Evolutionary conservation across 2,888 invertebrate genomes (phyloP).

Genomic region (Heliothis peltigera): DNA sequence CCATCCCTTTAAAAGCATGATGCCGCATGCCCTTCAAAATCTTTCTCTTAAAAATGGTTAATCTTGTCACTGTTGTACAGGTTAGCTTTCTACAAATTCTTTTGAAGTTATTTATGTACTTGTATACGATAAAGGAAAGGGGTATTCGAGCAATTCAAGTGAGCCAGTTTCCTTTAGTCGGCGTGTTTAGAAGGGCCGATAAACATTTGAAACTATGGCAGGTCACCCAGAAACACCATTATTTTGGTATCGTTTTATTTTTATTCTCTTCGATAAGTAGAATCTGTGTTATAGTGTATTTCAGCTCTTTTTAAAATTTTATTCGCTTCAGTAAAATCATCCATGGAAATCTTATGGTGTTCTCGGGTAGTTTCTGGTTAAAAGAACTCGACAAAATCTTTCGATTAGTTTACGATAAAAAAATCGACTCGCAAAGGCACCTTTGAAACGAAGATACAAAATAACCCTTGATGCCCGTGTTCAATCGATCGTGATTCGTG

Average conservation of each 20-base stretch:
- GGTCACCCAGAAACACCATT: slow-evolving; percentile 38
- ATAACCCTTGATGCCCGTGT: not conserved
- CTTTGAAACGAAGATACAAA: not conserved
- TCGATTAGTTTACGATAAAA: not conserved
- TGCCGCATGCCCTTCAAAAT: no score
- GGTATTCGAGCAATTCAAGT: slow-evolving; percentile 23
- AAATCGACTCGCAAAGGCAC: not conserved
- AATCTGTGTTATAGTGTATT: slow-evolving; percentile 1
- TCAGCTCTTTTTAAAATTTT: not conserved
- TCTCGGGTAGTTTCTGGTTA: no score
- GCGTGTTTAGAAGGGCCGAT: slow-evolving; percentile 38
- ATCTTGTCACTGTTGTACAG: not conserved
- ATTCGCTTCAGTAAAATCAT: not conserved
- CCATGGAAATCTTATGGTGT: not conserved
- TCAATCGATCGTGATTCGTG: slow-evolving; percentile 20
- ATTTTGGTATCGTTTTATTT: slow-evolving; percentile 24
- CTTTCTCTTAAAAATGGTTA: not conserved
- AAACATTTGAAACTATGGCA: slow-evolving; percentile 31
- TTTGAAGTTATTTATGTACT: slow-evolving; percentile 15
- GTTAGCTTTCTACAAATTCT: slow-evolving; percentile 19
- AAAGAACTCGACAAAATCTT: no score
- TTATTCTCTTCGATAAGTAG: slow-evolving; percentile 8
- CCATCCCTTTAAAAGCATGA: no score
- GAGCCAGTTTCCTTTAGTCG: slow-evolving; percentile 45
- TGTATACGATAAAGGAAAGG: slow-evolving; percentile 34